Conservation (phyloP, 2,113 vertebrate genomes). For the Monarcha castaneiventris region DNA sequence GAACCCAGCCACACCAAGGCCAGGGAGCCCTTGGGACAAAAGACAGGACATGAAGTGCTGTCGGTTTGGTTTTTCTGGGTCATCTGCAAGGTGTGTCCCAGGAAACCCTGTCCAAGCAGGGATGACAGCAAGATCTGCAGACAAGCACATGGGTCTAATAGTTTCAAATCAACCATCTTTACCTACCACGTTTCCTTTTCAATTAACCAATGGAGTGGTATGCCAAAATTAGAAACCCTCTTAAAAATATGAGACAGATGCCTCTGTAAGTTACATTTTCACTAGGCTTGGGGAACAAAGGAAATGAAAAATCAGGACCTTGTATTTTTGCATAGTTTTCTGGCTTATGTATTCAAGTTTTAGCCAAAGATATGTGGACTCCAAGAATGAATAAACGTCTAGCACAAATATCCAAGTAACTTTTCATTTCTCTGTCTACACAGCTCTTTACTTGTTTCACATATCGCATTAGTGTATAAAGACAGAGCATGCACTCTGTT, state of each 20-base stretch:
- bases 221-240: neutral
- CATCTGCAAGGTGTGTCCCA: neutral
- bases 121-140: neutral
- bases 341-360: neutral
- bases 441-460: neutral
- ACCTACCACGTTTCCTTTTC: neutral
- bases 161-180: neutral
- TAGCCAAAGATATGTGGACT: neutral
- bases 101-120: neutral
- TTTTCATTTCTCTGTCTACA: neutral
- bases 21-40: neutral
- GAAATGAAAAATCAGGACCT: neutral
- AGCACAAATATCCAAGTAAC: neutral
- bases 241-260: neutral
- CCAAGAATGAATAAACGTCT: neutral
- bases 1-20: neutral
- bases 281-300: neutral
- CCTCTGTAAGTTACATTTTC: neutral
- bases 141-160: neutral
- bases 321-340: neutral
- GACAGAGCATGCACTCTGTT: neutral
- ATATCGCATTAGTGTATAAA: neutral
- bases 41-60: neutral
- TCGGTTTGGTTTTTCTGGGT: neutral
- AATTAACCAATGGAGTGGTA: neutral